A percentile compares a stretch with the other conserved stretches of the same genome.
phyloP scores from a whole-genome alignment of 2,113 vertebrate genomes.

The Rhinichthys klamathensis region DNA sequence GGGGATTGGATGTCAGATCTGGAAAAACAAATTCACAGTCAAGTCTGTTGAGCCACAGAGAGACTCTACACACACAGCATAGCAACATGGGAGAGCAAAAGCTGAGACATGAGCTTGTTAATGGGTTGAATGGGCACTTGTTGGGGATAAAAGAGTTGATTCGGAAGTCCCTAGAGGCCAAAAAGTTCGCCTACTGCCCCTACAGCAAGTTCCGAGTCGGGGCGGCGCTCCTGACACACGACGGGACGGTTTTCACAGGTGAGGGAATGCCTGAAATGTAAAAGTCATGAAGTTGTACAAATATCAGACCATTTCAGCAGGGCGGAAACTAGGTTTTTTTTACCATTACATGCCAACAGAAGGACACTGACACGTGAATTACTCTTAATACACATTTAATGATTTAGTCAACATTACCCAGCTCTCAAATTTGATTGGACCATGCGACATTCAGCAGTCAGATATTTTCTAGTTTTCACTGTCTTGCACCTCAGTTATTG shows the following conservation, averaged over 20 bases:
- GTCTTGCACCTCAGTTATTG: not conserved
- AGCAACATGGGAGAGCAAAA: conserved; percentile 40
- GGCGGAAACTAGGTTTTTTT: not conserved
- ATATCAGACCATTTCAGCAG: conserved; percentile 12
- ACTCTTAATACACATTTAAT: not conserved
- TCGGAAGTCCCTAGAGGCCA: conserved; percentile 75
- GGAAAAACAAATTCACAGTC: not conserved
- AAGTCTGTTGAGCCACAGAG: not conserved
- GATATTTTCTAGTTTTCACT: not conserved
- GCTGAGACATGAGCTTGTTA: conserved; percentile 3
- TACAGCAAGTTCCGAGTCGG: conserved; percentile 93
- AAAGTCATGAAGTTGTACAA: not conserved
- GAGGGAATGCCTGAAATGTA: conserved; percentile 57
- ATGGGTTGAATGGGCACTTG: not conserved
- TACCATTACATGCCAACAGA: not conserved
- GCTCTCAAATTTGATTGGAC: not conserved
- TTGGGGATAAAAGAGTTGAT: conserved; percentile 61
- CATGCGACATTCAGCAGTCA: not conserved
- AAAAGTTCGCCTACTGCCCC: conserved; percentile 84
- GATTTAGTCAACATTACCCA: not conserved
- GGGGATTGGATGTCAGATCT: conserved; percentile 59
- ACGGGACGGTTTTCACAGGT: conserved; percentile 84
- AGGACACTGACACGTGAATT: not conserved
- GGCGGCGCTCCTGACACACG: conserved; percentile 81
- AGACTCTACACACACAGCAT: conserved; percentile 16